Conservation (phyloP, 1,140 invertebrate genomes). For the Drosophila santomea region DNA sequence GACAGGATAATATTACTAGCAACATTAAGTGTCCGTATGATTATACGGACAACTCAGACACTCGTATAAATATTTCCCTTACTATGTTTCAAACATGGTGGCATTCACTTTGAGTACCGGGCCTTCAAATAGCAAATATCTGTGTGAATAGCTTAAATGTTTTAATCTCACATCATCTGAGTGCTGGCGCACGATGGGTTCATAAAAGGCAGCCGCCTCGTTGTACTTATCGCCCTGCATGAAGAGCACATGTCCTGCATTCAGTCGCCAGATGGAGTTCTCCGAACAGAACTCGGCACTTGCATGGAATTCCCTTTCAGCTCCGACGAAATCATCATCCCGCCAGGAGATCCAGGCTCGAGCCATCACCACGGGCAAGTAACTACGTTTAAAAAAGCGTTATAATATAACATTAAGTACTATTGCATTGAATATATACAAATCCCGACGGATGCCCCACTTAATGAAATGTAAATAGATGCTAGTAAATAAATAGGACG, state of each 20-base stretch:
- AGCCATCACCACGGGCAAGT: constrained; percentile 98
- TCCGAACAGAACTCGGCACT: constrained; percentile 99
- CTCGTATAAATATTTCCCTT: no score
- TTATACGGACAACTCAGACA: no score
- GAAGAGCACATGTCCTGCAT: constrained; percentile 99
- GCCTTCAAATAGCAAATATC: constrained; percentile 16
- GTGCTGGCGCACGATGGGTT: constrained; percentile 98
- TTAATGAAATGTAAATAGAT: not conserved
- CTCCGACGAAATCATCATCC: constrained; percentile 96
- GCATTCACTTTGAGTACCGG: not conserved
- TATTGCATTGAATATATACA: no score
- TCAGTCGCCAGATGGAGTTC: constrained; percentile 97
- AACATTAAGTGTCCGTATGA: no score
- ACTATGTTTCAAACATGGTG: no score
- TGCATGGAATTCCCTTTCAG: constrained; percentile 97
- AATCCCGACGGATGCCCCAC: no score
- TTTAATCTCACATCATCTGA: constrained; percentile 92
- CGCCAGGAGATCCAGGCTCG: constrained; percentile 99
- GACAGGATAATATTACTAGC: no score
- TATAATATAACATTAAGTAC: no score
- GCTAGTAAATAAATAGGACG: not conserved
- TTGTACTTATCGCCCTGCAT: constrained; percentile 99
- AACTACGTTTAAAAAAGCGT: constrained; percentile 83
- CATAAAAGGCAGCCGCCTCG: constrained; percentile 99
- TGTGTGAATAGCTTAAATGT: not conserved